phyloP scores from a whole-genome alignment of 2,888 invertebrate species.

The Oscheius sp. region DNA sequence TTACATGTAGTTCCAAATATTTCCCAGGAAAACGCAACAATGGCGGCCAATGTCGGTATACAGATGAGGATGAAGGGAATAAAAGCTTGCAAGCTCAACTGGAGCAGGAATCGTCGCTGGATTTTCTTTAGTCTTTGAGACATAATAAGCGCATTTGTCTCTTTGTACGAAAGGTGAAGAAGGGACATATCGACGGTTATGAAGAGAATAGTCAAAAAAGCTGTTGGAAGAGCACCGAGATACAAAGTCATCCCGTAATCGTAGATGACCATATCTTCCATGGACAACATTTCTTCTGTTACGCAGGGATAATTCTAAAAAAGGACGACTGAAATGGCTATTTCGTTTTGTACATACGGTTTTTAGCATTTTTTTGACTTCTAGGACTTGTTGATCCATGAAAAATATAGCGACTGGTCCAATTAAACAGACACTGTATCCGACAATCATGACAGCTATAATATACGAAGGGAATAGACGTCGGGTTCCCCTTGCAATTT shows the following conservation, averaged over 20 bases:
- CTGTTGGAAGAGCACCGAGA: neutral
- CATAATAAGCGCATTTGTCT: neutral
- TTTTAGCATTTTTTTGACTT: neutral
- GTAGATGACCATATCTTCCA: neutral
- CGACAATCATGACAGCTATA: neutral
- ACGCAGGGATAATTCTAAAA: slow-evolving; percentile 1
- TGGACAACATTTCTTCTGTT: neutral
- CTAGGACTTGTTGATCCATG: neutral
- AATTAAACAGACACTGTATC: neutral
- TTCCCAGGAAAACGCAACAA: neutral
- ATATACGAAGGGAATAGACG: neutral
- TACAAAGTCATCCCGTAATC: neutral
- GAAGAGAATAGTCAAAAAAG: neutral
- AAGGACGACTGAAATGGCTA: neutral
- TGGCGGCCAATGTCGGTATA: neutral
- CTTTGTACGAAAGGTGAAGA: neutral
- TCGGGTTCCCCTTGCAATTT: neutral
- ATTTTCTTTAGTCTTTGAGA: neutral
- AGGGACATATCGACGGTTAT: neutral
- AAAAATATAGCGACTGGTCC: neutral
- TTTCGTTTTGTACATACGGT: neutral
- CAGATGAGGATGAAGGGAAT: neutral
- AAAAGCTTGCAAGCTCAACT: neutral
- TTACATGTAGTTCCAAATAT: neutral
- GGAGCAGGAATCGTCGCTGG: neutral